Conservation (phyloP, 2,113 vertebrate species). For the Panthera uncia region DNA sequence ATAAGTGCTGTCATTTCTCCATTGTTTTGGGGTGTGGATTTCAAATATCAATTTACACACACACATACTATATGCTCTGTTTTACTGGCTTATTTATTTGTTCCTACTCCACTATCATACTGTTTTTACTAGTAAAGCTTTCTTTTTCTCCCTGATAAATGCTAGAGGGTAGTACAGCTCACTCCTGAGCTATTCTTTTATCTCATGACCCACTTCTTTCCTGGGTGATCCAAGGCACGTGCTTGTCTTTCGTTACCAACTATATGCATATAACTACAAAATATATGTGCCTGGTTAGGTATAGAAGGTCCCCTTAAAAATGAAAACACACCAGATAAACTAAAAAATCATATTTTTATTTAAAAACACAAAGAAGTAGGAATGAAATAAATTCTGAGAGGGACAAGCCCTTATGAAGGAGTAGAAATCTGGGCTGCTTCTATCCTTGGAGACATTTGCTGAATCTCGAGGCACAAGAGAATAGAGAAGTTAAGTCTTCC, state of each 20-base stretch:
- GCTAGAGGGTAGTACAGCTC: neutral
- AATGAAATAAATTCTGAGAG: neutral
- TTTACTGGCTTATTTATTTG: neutral
- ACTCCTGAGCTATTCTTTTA: neutral
- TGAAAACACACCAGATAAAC: neutral
- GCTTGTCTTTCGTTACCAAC: neutral
- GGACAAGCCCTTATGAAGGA: neutral
- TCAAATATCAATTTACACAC: neutral
- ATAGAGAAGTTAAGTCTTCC: neutral
- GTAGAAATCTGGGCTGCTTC: neutral
- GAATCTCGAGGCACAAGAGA: neutral
- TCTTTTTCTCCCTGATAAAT: neutral
- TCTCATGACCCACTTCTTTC: neutral
- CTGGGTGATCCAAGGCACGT: neutral
- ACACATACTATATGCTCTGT: neutral
- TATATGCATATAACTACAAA: neutral
- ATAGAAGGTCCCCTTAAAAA: neutral
- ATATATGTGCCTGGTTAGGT: neutral
- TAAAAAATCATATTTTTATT: neutral
- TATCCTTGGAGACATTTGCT: neutral
- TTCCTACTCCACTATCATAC: neutral
- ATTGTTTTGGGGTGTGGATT: neutral
- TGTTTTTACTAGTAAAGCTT: neutral
- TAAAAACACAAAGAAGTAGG: neutral
- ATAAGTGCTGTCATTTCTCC: neutral